Evolutionary conservation across 2,888 invertebrate species (phyloP).

Genomic region (Hyppa rectilinea): DNA sequence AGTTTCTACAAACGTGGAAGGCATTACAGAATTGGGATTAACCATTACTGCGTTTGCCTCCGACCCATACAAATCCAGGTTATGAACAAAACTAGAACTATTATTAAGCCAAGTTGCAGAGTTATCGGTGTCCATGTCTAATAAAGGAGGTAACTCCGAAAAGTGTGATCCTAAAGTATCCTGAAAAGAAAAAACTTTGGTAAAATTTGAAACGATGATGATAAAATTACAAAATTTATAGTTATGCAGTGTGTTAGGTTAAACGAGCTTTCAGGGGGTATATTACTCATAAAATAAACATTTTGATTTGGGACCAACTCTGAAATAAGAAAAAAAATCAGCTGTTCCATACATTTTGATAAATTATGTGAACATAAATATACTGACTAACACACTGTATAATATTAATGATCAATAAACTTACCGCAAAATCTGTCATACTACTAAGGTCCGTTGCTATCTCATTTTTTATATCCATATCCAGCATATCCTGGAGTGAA

Average conservation of each 20-base stretch:
- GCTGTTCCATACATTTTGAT: no score
- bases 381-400: no score
- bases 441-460: slow-evolving; percentile 95
- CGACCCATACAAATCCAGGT: slow-evolving; percentile 92
- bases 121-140: slow-evolving; percentile 92
- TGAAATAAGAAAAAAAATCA: no score
- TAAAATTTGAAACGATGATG: slow-evolving; percentile 5
- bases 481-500: slow-evolving; percentile 97
- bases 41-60: slow-evolving; percentile 96
- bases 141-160: slow-evolving; percentile 91
- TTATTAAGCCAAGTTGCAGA: slow-evolving; percentile 91
- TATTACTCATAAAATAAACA: no score
- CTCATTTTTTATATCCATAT: slow-evolving; percentile 96
- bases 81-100: slow-evolving; percentile 92
- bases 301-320: no score
- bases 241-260: no score
- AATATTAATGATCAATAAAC: slow-evolving; percentile 63
- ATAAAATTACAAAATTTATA: background rate
- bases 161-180: slow-evolving; percentile 92
- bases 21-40: slow-evolving; percentile 97
- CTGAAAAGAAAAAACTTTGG: slow-evolving; percentile 73
- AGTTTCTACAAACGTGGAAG: slow-evolving; percentile 92
- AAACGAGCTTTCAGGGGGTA: no score
- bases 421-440: slow-evolving; percentile 92
- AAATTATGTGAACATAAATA: no score